These are phyloP conservation scores for Indicator maculatus DNA, from an alignment of 2,113 vertebrate genomes.

Conservation along the genomic window DNA sequence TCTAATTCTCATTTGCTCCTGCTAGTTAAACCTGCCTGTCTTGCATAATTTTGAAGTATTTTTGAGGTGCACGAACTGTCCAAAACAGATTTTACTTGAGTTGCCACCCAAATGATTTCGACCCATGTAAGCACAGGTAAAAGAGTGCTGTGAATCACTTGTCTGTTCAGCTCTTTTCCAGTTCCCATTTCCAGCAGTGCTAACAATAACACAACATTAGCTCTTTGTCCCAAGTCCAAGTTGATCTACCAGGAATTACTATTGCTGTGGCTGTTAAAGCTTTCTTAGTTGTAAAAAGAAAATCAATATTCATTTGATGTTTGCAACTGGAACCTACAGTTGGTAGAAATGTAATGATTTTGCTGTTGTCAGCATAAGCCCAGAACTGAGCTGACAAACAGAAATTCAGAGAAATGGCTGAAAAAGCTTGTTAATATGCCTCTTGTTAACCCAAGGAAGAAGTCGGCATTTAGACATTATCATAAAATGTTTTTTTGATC, in stretches of 20 bases:
- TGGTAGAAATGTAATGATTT: conserved; percentile 15
- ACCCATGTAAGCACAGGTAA: not conserved
- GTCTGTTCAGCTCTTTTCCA: not conserved
- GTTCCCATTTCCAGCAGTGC: not conserved
- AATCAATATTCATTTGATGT: conserved; percentile 53
- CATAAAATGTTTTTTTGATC: not conserved
- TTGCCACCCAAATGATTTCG: not conserved
- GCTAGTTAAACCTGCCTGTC: not conserved
- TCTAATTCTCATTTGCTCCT: not conserved
- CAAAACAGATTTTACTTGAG: not conserved
- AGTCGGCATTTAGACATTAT: not conserved
- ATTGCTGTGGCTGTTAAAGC: not conserved
- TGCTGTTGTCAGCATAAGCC: conserved; percentile 26
- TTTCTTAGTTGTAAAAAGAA: conserved; percentile 36
- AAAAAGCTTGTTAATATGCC: not conserved
- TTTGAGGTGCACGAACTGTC: not conserved
- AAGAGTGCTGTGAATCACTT: not conserved
- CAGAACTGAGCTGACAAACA: conserved; percentile 5
- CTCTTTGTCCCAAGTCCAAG: not conserved
- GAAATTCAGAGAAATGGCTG: not conserved
- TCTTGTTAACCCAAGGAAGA: not conserved
- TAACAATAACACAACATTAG: not conserved
- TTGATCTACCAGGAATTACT: conserved; percentile 4
- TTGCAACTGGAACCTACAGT: not conserved
- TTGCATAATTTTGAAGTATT: not conserved